Conservation (phyloP, 2,113 vertebrate genomes). For the Corythoichthys intestinalis region DNA sequence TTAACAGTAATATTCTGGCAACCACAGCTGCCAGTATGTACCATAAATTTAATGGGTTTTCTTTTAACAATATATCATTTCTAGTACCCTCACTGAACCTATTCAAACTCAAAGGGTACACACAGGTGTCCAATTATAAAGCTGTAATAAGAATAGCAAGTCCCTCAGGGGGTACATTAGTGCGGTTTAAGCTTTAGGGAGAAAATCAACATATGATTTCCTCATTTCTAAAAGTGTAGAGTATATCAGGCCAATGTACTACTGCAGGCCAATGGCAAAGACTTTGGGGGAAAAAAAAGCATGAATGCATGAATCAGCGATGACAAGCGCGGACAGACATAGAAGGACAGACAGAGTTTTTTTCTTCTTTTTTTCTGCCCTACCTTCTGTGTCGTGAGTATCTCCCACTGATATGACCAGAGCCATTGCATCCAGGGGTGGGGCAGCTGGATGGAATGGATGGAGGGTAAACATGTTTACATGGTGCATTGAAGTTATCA, state of each 20-base stretch:
- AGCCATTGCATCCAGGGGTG: conserved; percentile 93
- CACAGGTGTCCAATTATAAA: too few species aligned
- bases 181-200: too few species aligned
- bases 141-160: too few species aligned
- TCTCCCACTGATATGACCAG: conserved; percentile 92
- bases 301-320: conserved; percentile 7
- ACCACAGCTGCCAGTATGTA: too few species aligned
- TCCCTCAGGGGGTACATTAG: too few species aligned
- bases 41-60: too few species aligned
- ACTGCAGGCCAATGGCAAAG: neutral
- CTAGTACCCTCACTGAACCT: too few species aligned
- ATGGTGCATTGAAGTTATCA: conserved; percentile 48
- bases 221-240: too few species aligned
- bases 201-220: too few species aligned
- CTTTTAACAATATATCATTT: too few species aligned
- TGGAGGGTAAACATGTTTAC: conserved; percentile 66
- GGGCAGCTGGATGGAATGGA: conserved; percentile 84
- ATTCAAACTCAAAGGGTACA: too few species aligned
- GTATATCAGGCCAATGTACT: neutral
- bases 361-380: conserved; percentile 61
- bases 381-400: conserved; percentile 96
- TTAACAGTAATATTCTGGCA: too few species aligned
- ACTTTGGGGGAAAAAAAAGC: conserved; percentile 9
- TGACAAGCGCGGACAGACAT: conserved; percentile 22
- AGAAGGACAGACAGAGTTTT: conserved; percentile 46